These are phyloP conservation scores for Leucophenga maculata DNA, from an alignment of 2,888 invertebrate genomes.

Conservation along the genomic window DNA sequence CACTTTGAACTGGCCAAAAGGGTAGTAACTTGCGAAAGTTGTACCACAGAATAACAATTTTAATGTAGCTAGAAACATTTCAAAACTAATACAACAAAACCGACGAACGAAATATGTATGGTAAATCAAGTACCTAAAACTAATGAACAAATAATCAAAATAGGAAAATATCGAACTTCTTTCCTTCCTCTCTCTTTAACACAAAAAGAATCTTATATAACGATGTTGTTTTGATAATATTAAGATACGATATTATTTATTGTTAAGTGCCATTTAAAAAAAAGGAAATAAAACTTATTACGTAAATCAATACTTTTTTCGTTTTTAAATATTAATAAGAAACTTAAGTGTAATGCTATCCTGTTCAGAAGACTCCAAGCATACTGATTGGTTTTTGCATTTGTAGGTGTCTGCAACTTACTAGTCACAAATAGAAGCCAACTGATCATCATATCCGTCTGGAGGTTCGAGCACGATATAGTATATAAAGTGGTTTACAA, in stretches of 20 bases:
- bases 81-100: background rate
- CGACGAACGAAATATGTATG: slow-evolving; percentile 41
- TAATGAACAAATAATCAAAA: slow-evolving; percentile 52
- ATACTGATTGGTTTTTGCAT: too few relatives aligned
- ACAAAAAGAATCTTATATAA: slow-evolving; percentile 26
- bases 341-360: too few relatives aligned
- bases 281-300: slow-evolving; percentile 15
- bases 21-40: background rate
- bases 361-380: too few relatives aligned
- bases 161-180: background rate
- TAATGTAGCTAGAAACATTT: background rate
- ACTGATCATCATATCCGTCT: too few relatives aligned
- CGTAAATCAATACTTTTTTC: background rate
- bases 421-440: too few relatives aligned
- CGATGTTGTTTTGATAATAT: slow-evolving; percentile 36
- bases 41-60: background rate
- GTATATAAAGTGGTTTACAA: too few relatives aligned
- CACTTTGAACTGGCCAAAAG: too few relatives aligned
- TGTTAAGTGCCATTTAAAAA: slow-evolving; percentile 29
- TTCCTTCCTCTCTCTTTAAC: too few relatives aligned
- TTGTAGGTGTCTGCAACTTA: too few relatives aligned
- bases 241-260: slow-evolving; percentile 19
- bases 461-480: too few relatives aligned
- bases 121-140: slow-evolving; percentile 46
- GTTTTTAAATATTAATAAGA: background rate